Evolutionary conservation across 2,888 invertebrate genomes (phyloP).

Genomic region (Caenorhabditis sp.): DNA sequence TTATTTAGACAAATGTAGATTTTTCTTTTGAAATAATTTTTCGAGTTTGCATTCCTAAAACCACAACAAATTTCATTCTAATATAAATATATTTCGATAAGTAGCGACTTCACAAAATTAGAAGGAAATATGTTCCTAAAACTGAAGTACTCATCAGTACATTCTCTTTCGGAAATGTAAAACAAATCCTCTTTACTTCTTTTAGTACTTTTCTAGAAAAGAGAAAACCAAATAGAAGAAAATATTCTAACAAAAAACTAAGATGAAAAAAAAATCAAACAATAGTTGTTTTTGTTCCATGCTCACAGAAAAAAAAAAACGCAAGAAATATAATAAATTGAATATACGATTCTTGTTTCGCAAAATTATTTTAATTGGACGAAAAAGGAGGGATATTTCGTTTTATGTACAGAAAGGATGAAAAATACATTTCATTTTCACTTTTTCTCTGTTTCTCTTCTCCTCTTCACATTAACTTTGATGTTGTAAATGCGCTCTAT

Average conservation of each 20-base stretch:
- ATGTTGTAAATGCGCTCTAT: slow-evolving; percentile 9
- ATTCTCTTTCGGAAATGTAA: not conserved
- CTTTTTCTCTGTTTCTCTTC: slow-evolving; percentile 5
- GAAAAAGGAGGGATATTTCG: not conserved
- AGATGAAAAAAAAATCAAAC: not conserved
- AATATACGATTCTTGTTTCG: not conserved
- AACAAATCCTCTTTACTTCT: not conserved
- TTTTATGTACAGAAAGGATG: not conserved
- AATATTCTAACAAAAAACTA: not conserved
- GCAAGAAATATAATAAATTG: not conserved
- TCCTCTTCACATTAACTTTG: slow-evolving; percentile 1
- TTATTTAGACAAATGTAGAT: too few species aligned
- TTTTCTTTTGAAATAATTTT: too few species aligned
- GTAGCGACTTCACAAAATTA: too few species aligned
- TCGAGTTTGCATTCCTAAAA: too few species aligned
- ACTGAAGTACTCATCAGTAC: too few species aligned
- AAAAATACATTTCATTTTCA: slow-evolving; percentile 10
- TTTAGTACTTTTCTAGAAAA: not conserved
- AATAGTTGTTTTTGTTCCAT: not conserved
- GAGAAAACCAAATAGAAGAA: not conserved
- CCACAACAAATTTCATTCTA: too few species aligned
- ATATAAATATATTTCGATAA: too few species aligned
- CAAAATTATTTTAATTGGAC: not conserved
- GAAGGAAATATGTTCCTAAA: too few species aligned
- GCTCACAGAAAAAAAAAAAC: not conserved